phyloP scores from a whole-genome alignment of 2,888 invertebrate species.

The Mactromeris polynyma region DNA sequence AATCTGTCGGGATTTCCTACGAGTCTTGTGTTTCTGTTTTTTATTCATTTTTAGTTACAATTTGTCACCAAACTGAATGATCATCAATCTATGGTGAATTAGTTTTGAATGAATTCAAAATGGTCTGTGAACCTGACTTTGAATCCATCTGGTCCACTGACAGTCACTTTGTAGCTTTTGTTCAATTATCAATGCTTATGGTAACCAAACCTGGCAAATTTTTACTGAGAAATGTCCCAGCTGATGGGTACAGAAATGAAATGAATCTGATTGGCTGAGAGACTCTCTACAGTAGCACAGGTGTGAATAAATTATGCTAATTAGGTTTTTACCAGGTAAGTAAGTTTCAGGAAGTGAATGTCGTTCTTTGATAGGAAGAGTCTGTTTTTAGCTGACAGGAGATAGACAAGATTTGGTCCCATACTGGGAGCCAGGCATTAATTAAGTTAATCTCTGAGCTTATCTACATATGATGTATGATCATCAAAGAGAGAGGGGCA shows the following conservation, averaged over 20 bases:
- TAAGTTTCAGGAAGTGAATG: slow-evolving; percentile 46
- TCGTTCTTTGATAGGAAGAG: slow-evolving; percentile 27
- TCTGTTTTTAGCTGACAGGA: slow-evolving; percentile 30
- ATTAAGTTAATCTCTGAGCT: slow-evolving; percentile 49
- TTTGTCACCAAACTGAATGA: not conserved
- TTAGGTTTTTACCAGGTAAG: slow-evolving; percentile 55
- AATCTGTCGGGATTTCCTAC: not conserved
- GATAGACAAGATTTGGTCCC: slow-evolving; percentile 30
- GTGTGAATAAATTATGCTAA: slow-evolving; percentile 64
- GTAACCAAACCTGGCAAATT: slow-evolving; percentile 26
- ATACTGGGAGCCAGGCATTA: slow-evolving; percentile 32
- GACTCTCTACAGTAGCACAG: slow-evolving; percentile 50
- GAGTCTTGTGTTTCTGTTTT: not conserved
- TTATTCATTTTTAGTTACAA: not conserved
- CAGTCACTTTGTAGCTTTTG: not conserved
- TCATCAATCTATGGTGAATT: not conserved
- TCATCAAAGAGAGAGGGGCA: not conserved
- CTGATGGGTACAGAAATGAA: slow-evolving; percentile 21
- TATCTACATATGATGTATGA: slow-evolving; percentile 21
- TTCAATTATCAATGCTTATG: not conserved
- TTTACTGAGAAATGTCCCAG: slow-evolving; percentile 29
- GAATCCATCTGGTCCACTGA: not conserved
- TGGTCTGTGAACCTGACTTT: not conserved
- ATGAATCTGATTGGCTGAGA: slow-evolving; percentile 48
- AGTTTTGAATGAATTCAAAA: not conserved